Evolutionary conservation across 2,888 invertebrate genomes (phyloP), one percentile per base, ranked within the genome.

Genomic region (Ormyrus labotus): DNA sequence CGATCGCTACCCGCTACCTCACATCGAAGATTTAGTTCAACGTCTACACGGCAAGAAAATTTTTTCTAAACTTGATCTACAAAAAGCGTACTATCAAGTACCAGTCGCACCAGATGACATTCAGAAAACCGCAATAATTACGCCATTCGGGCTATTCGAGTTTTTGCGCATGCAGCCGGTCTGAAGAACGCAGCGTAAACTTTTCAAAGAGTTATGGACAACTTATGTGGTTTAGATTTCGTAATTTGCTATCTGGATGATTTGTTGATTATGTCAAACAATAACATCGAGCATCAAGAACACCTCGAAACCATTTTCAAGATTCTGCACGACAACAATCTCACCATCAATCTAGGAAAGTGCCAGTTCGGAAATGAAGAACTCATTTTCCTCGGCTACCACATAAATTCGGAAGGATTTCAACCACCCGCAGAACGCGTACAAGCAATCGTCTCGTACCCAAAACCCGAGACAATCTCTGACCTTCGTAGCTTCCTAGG

Each of bases 401-500:
- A 6, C 0, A 83, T 90, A 5, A 77, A 84, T 6, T n/a, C n/a
- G 8, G 5, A 74, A 0, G 89, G 90, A 5, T 87, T 86, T 9
- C 79, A 80, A 60, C 90, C 90, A 9, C 83, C 88, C n/a, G 83
- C 85, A 5, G 81, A 85, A 0, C 88, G 87, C 74, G 88, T 90
- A 2, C 70, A 87, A 64, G 86, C 83, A 6, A 87, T 90, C 0
- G 8, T 7, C 34, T 63, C 84, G 2, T 87, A 84, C 55, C 80
- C 85, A 6, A 80, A 80, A 68, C 90, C 89, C 1, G 68, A 76
- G 45, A 88, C 86, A 0, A 85, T 85, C 1, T 85, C 85, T 13
- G 83, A 87, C 48, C 82, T 91, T 0, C 81, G 87, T 6, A 82
- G 84, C 45, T 90, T 90, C 81, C 76, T 90, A 1, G 90, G 89